Percentiles rank a stretch among this genome's conserved stretches.
These are phyloP conservation scores for Cinara cedri DNA, from an alignment of 2,888 invertebrate species.

Conservation along the genomic window DNA sequence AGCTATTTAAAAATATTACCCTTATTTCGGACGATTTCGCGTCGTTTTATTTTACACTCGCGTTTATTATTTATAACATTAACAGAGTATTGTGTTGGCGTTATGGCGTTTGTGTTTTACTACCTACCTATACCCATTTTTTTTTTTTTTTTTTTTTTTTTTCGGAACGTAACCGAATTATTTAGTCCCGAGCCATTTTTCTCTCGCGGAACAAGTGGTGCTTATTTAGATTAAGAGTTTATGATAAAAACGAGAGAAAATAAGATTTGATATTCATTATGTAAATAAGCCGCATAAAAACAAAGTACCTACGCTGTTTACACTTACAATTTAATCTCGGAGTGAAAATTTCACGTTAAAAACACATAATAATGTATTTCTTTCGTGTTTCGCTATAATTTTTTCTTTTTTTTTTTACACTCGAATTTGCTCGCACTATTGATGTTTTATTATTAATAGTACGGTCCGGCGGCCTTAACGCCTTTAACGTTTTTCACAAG, in stretches of 20 bases:
- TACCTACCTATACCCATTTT: no score
- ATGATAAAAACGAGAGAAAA: not conserved
- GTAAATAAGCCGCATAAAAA: constrained; percentile 4
- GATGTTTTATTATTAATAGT: constrained; percentile 8
- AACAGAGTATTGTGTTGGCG: no score
- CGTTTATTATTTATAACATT: no score
- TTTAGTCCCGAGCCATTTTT: not conserved
- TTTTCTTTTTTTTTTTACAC: not conserved
- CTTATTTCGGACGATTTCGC: no score
- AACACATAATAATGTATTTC: not conserved
- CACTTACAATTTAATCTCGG: not conserved
- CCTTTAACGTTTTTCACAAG: not conserved
- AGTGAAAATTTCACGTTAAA: not conserved
- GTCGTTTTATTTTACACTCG: no score
- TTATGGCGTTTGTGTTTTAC: no score
- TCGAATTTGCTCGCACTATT: not conserved
- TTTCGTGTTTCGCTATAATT: not conserved
- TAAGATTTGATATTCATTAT: constrained; percentile 10
- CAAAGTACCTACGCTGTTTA: not conserved
- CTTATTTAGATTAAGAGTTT: constrained; percentile 17
- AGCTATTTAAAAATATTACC: no score
- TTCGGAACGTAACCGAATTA: no score
- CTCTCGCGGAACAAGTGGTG: not conserved
- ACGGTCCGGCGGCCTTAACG: not conserved
- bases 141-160: no score